phyloP scores from a whole-genome alignment of 2,113 vertebrate species.

The Paramisgurnus dabryanus region DNA sequence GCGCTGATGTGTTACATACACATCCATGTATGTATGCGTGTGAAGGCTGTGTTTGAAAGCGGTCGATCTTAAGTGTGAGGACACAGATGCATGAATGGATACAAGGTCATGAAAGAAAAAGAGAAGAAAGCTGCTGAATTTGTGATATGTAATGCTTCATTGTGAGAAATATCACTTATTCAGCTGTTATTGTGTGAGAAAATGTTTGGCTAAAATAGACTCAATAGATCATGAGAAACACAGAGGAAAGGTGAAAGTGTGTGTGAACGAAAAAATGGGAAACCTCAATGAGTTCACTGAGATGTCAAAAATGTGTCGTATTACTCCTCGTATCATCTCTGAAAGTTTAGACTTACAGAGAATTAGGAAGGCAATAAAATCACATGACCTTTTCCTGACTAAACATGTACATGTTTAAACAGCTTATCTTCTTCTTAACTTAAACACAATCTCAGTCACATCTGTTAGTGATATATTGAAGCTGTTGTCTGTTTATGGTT shows the following conservation, averaged over 20 bases:
- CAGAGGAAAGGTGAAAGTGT: neutral
- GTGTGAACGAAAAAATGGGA: neutral
- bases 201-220: neutral
- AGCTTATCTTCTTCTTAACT: neutral
- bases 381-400: slow-evolving; percentile 52
- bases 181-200: neutral
- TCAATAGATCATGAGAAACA: neutral
- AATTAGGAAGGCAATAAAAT: slow-evolving; percentile 36
- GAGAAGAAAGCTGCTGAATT: neutral
- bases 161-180: neutral
- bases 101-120: neutral
- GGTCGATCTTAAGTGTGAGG: neutral
- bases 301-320: neutral
- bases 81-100: neutral
- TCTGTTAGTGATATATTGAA: slow-evolving; percentile 21
- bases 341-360: slow-evolving; percentile 16
- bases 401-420: neutral
- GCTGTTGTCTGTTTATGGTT: slow-evolving; percentile 8
- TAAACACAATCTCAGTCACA: slow-evolving; percentile 9
- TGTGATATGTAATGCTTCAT: neutral
- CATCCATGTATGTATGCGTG: neutral
- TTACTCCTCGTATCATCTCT: neutral
- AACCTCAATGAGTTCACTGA: neutral
- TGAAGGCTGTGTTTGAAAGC: neutral
- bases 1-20: too few species aligned